Conservation (phyloP, 2,113 vertebrate genomes). For the Gracilinanus agilis region DNA sequence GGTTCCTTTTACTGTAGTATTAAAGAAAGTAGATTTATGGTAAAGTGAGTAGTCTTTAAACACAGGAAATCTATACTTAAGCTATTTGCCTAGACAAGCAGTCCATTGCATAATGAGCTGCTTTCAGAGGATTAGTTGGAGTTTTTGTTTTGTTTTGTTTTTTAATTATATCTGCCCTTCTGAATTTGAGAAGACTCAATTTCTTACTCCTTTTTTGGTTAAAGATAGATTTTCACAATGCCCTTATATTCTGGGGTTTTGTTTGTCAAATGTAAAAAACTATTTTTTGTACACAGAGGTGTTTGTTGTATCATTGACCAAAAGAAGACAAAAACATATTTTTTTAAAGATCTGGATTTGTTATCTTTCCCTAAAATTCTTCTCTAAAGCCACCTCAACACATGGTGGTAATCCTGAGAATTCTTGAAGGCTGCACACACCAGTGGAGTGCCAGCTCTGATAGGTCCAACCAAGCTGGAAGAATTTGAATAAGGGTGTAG, state of each 20-base stretch:
- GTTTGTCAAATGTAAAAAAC: conserved; percentile 21
- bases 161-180: neutral
- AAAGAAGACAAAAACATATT: conserved; percentile 31
- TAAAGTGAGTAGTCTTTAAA: conserved; percentile 31
- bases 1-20: conserved; percentile 20
- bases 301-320: neutral
- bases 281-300: conserved; percentile 42
- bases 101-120: conserved; percentile 8
- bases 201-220: neutral
- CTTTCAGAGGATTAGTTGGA: conserved; percentile 35
- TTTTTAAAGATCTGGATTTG: neutral
- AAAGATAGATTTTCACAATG: neutral
- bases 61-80: neutral
- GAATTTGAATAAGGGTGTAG: neutral
- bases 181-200: conserved; percentile 5
- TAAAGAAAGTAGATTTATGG: conserved; percentile 49
- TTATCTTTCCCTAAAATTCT: neutral
- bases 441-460: neutral
- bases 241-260: neutral
- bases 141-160: neutral
- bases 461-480: neutral
- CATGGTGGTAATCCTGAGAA: neutral
- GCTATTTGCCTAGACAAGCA: neutral
- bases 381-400: neutral
- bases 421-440: neutral